A percentile compares a stretch with the other conserved stretches of the same genome.
phyloP scores from a whole-genome alignment of 1,140 invertebrate species.

The Eumeta japonica region DNA sequence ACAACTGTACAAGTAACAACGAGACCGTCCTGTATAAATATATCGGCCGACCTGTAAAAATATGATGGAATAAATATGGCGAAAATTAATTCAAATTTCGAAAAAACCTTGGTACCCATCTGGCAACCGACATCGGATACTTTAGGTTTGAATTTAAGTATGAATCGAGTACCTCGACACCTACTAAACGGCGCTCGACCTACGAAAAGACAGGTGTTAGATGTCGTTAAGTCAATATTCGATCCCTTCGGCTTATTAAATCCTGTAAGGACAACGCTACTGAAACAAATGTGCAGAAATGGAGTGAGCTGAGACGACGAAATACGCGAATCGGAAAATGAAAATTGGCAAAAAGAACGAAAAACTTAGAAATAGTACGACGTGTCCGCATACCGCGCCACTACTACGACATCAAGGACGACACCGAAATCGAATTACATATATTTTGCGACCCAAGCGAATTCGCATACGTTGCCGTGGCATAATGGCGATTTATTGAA shows the following conservation, averaged over 20 bases:
- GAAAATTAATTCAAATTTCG: too few relatives aligned
- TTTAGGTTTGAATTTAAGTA: slow-evolving; percentile 8
- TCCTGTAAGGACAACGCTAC: slow-evolving; percentile 14
- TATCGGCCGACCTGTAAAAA: slow-evolving; percentile 6
- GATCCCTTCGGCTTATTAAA: too few relatives aligned
- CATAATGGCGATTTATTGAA: too few relatives aligned
- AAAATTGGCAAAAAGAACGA: too few relatives aligned
- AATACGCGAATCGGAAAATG: too few relatives aligned
- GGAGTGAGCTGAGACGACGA: too few relatives aligned
- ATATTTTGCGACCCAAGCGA: too few relatives aligned
- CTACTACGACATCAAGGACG: too few relatives aligned
- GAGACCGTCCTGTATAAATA: slow-evolving; percentile 8
- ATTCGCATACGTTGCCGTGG: too few relatives aligned
- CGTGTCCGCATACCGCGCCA: too few relatives aligned
- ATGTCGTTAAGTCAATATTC: slow-evolving; percentile 24
- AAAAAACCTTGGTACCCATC: slow-evolving; percentile 9
- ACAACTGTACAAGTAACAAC: slow-evolving; percentile 13
- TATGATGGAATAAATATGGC: background rate
- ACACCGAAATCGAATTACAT: too few relatives aligned
- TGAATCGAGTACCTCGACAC: background rate
- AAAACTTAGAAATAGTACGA: too few relatives aligned
- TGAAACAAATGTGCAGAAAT: slow-evolving; percentile 30
- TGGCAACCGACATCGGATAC: slow-evolving; percentile 6
- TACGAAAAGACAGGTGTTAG: slow-evolving; percentile 24
- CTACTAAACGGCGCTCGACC: slow-evolving; percentile 9